Conservation (phyloP, 2,797 vertebrate species). For the Triplophysa bombifrons region DNA sequence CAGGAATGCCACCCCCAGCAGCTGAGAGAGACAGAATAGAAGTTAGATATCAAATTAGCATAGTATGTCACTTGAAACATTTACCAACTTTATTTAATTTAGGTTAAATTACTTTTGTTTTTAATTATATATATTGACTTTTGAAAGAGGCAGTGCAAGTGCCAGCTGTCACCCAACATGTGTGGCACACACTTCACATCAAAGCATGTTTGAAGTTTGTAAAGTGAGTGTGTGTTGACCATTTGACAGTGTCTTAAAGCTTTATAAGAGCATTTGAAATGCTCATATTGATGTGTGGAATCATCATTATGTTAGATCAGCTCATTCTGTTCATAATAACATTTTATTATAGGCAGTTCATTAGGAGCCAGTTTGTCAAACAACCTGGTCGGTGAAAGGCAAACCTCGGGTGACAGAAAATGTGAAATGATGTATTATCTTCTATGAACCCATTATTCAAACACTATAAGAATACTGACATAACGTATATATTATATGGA, state of each 20-base stretch:
- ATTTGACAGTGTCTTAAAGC: no score
- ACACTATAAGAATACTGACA: background rate
- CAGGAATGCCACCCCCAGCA: conserved; percentile 95
- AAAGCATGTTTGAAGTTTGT: background rate
- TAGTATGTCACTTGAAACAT: background rate
- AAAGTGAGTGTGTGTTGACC: background rate
- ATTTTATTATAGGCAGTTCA: no score
- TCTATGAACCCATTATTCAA: background rate
- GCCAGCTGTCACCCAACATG: background rate
- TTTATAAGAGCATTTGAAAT: no score
- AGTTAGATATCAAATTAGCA: background rate
- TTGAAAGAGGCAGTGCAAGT: background rate
- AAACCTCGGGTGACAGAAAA: no score
- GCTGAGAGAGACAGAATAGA: conserved; percentile 70
- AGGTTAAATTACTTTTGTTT: background rate
- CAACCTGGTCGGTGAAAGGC: no score
- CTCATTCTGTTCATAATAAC: no score
- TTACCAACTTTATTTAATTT: background rate
- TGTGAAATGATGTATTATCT: no score
- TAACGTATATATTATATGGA: background rate
- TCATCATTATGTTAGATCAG: no score
- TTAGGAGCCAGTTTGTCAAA: no score
- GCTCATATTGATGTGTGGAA: no score
- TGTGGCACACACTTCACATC: background rate
- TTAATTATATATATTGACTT: background rate